These are phyloP conservation scores for Pitta sordida DNA, from an alignment of 2,113 vertebrate genomes.

Conservation along the genomic window DNA sequence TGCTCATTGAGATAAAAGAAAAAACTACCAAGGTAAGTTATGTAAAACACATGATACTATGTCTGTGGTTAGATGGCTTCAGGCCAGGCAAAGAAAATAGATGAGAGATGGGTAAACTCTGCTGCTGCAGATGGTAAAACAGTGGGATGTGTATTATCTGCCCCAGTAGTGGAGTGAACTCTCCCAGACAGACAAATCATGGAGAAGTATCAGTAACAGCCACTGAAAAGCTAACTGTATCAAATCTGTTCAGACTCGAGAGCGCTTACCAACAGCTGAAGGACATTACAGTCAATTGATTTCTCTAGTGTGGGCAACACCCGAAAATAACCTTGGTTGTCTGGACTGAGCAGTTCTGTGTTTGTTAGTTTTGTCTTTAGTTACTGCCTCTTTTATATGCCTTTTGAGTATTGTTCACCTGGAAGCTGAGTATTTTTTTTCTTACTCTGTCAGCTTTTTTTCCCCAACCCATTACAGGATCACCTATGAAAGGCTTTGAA, in stretches of 20 bases:
- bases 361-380: slow-evolving; percentile 46
- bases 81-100: not conserved
- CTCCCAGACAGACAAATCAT: not conserved
- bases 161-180: not conserved
- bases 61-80: not conserved
- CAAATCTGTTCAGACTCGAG: not conserved
- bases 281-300: not conserved
- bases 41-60: not conserved
- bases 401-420: slow-evolving; percentile 46
- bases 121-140: not conserved
- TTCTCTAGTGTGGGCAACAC: not conserved
- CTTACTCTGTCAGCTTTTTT: slow-evolving; percentile 24
- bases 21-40: not conserved
- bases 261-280: not conserved
- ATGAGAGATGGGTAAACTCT: not conserved
- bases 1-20: not conserved
- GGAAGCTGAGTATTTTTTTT: slow-evolving; percentile 34
- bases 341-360: not conserved
- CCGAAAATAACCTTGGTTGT: not conserved
- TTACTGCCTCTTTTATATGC: slow-evolving; percentile 39
- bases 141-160: not conserved
- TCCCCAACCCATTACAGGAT: slow-evolving; percentile 1
- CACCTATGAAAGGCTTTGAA: slow-evolving; percentile 48
- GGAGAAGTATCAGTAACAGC: not conserved
- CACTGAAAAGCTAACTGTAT: not conserved